Evolutionary conservation across 2,888 invertebrate species (phyloP), one percentile per base, ranked within the genome.

Genomic region (Torymus texanus): DNA sequence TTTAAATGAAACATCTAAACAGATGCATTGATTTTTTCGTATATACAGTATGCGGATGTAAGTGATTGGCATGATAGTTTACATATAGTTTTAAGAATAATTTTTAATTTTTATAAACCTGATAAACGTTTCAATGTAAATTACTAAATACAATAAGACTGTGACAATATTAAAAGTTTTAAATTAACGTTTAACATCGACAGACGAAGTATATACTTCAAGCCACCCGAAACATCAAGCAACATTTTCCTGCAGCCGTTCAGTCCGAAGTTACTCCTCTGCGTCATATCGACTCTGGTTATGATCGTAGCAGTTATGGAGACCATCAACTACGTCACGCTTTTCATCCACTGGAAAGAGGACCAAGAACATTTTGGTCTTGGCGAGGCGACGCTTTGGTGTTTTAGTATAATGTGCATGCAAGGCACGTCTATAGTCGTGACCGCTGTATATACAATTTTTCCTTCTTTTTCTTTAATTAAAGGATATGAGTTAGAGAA

Each of bases 191-290:
- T 59, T 29, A 13, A 62, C 59, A 24, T 2, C 12, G 59, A n/a
- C 80, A 94, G 94, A 91, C 92, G 92, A 82, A 93, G 93, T 82
- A 92, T 94, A 82, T 94, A 94, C 85, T 92, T 94, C 76, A 92
- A 92, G 24, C 93, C 93, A 41, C 92, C 93, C 85, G 92, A 93
- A 84, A 93, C 93, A 0, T 92, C 93, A 65, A 91, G 93, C 0
- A 93, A 94, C 83, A 94, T 94, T 85, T 94, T 93, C 86, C 83
- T 93, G 68, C 92, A 92, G 0, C 94, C 94, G 0, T 94, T 94
- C 84, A 93, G 93, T 82, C 90, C 89, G 10, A 91, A 91, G 0
- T 87, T 94, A 61, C 85, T 93, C 21, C 87, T 90, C 0, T 92
- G 92, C 84, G 93, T 94, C 11, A 87, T 92, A 0, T 91, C 88